Evolutionary conservation across 2,797 vertebrate genomes (phyloP).

Genomic region (Zalophus californianus): DNA sequence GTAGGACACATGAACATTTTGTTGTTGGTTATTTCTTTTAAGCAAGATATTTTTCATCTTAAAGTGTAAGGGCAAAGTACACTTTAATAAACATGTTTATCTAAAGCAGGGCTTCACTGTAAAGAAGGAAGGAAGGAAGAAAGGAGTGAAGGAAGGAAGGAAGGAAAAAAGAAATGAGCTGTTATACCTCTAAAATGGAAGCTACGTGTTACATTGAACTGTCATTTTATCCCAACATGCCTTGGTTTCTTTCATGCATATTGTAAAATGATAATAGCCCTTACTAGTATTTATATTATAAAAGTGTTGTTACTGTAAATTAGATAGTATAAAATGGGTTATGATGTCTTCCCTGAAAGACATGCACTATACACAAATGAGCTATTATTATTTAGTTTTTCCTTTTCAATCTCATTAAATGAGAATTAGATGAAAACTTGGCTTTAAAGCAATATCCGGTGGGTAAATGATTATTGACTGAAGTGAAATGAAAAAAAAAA

Average conservation of each 20-base stretch:
- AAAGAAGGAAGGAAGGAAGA: neutral
- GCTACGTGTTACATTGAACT: neutral
- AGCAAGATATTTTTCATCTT: slow-evolving; percentile 59
- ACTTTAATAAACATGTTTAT: slow-evolving; percentile 44
- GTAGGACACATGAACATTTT: neutral
- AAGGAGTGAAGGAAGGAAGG: neutral
- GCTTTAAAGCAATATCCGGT: slow-evolving; percentile 64
- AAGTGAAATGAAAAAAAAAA: slow-evolving; percentile 44
- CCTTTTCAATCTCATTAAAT: slow-evolving; percentile 66
- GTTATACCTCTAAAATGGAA: slow-evolving; percentile 37
- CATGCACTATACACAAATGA: slow-evolving; percentile 59
- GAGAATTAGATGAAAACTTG: slow-evolving; percentile 71
- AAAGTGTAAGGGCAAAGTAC: slow-evolving; percentile 41
- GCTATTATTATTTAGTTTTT: slow-evolving; percentile 73
- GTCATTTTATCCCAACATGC: neutral
- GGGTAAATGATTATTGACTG: slow-evolving; percentile 66
- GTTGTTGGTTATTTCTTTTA: slow-evolving; percentile 52
- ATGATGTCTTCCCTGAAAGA: slow-evolving; percentile 69
- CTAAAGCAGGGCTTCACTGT: slow-evolving; percentile 26
- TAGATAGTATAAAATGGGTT: slow-evolving; percentile 53
- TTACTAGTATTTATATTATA: slow-evolving; percentile 62
- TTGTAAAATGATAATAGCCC: slow-evolving; percentile 63
- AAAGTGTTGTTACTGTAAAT: slow-evolving; percentile 58
- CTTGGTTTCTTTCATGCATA: neutral
- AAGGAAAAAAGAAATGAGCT: neutral